Conservation (phyloP, 2,797 vertebrate genomes). For the Gephyroberyx darwinii region DNA sequence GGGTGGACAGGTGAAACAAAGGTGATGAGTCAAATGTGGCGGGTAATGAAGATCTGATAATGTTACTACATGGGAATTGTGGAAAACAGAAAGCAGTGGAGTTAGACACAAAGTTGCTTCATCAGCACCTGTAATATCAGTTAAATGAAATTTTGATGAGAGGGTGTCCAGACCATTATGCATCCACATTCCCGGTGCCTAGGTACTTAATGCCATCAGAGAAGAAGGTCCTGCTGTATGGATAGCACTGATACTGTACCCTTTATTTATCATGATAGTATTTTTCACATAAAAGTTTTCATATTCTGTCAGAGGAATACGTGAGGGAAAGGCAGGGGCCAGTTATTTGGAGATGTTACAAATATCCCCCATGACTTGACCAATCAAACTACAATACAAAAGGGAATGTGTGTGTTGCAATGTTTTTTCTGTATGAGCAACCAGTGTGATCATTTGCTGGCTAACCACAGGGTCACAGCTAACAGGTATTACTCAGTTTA, state of each 20-base stretch:
- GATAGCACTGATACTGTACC: not conserved
- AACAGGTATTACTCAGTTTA: too few species aligned
- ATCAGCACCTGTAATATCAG: not conserved
- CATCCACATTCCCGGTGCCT: not conserved
- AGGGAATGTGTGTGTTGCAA: too few species aligned
- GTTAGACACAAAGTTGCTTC: not conserved
- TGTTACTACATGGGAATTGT: not conserved
- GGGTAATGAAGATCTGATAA: not conserved
- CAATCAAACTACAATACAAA: too few species aligned
- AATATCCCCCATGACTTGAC: too few species aligned
- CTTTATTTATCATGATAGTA: not conserved
- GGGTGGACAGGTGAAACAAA: not conserved
- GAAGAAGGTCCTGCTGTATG: not conserved
- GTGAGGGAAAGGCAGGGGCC: not conserved
- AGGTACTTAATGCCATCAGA: not conserved
- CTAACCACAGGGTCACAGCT: too few species aligned
- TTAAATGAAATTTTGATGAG: not conserved
- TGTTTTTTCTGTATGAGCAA: too few species aligned
- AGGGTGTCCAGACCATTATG: not conserved
- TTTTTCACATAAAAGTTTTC: not conserved
- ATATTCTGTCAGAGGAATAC: not conserved
- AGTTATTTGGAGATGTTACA: too few species aligned
- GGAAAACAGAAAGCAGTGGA: not conserved
- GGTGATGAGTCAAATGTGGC: too few species aligned
- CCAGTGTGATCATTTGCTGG: too few species aligned